Evolutionary conservation across 2,888 invertebrate species (phyloP).

Genomic region (Bombylius major): DNA sequence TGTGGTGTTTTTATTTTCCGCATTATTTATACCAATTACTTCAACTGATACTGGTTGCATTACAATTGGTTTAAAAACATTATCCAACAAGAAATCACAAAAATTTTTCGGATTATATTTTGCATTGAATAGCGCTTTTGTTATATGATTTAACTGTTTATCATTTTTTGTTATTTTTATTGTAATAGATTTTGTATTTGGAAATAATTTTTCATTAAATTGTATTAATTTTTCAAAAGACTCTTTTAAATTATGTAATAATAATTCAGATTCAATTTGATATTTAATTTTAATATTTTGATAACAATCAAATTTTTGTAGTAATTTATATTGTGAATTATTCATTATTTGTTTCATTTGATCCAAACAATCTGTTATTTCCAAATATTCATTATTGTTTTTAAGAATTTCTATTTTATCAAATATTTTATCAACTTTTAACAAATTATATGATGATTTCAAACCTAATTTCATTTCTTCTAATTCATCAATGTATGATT

Average conservation of each 20-base stretch:
- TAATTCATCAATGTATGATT: conserved; percentile 42
- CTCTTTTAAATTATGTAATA: conserved; percentile 30
- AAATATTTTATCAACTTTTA: conserved; percentile 39
- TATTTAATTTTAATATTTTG: conserved; percentile 31
- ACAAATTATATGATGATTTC: conserved; percentile 28
- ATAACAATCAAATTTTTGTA: conserved; percentile 28
- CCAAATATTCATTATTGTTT: conserved; percentile 26
- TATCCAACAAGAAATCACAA: conserved; percentile 29
- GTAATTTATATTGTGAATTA: conserved; percentile 24
- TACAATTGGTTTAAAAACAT: conserved; percentile 32
- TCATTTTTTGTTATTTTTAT: conserved; percentile 29
- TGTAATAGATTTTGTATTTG: conserved; percentile 29
- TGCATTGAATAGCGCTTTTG: conserved; percentile 29
- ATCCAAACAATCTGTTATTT: conserved; percentile 26
- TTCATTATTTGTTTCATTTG: conserved; percentile 26
- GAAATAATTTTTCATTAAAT: conserved; percentile 29
- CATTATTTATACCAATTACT: conserved; percentile 21
- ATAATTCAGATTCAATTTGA: conserved; percentile 28
- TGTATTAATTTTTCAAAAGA: conserved; percentile 32
- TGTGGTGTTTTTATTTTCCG: conserved; percentile 1
- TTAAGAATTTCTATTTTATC: conserved; percentile 32
- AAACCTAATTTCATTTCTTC: conserved; percentile 45
- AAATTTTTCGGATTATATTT: conserved; percentile 31
- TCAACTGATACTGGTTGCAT: conserved; percentile 31
- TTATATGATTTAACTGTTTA: conserved; percentile 27